These are phyloP conservation scores for Rhizomys pruinosus DNA, from an alignment of 2,113 vertebrate species.

Conservation along the genomic window DNA sequence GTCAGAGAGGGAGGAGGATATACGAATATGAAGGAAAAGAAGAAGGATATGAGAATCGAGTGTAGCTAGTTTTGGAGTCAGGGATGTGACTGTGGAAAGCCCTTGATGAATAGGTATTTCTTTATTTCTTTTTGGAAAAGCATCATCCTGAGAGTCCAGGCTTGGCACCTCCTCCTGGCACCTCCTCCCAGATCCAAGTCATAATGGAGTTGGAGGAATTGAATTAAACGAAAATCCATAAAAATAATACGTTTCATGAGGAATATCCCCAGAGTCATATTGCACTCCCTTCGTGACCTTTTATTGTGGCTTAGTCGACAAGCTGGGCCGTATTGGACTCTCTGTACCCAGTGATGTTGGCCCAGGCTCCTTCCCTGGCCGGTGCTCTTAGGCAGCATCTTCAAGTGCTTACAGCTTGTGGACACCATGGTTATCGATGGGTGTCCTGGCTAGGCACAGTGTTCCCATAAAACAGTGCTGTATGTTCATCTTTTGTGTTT, in stretches of 20 bases:
- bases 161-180: no score
- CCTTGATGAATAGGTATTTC: neutral
- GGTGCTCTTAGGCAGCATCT: neutral
- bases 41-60: neutral
- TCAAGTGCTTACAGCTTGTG: neutral
- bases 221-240: conserved; percentile 40
- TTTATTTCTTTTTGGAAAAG: conserved; percentile 21
- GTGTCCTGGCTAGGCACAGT: neutral
- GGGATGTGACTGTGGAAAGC: neutral
- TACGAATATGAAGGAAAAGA: neutral
- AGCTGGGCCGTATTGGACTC: neutral
- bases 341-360: neutral
- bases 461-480: neutral
- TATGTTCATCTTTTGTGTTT: neutral
- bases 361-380: neutral
- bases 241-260: neutral
- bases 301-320: neutral
- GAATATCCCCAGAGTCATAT: neutral
- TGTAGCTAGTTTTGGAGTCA: neutral
- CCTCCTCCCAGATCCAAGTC: neutral
- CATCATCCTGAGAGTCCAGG: neutral
- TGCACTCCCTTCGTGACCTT: neutral
- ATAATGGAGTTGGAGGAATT: conserved; percentile 12
- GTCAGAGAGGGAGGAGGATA: neutral
- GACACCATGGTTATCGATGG: neutral